These are phyloP conservation scores for Amiota communis DNA, from an alignment of 2,888 invertebrate genomes.

Conservation along the genomic window DNA sequence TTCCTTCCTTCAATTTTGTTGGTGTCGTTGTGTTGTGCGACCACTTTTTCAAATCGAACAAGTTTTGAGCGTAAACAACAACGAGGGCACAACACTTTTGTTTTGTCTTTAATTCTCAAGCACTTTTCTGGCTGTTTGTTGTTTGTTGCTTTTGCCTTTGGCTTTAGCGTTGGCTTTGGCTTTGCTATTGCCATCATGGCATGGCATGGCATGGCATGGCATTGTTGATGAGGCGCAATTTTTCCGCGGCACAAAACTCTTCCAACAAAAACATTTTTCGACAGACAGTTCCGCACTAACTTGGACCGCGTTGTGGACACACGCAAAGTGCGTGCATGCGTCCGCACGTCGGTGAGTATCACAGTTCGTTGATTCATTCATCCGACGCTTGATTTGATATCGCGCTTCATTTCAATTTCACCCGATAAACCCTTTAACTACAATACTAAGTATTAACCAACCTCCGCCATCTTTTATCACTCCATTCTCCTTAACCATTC, in stretches of 20 bases:
- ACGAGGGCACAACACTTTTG: constrained; percentile 55
- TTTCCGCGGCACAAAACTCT: constrained; percentile 52
- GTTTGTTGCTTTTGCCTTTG: not conserved
- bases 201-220: no score
- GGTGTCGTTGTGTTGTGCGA: not conserved
- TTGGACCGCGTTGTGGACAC: constrained; percentile 27
- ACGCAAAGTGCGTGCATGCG: constrained; percentile 27
- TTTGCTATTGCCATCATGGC: constrained; percentile 8
- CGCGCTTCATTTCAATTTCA: no score
- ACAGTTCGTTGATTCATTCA: constrained; percentile 20
- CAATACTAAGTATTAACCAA: no score
- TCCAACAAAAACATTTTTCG: constrained; percentile 24
- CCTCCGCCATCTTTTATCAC: no score
- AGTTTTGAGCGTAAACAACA: constrained; percentile 51
- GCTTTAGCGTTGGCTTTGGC: constrained; percentile 14
- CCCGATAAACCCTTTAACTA: no score
- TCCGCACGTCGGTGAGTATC: constrained; percentile 16
- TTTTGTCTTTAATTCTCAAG: constrained; percentile 39
- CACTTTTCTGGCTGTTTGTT: constrained; percentile 44
- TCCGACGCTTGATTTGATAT: not conserved
- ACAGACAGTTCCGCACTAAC: constrained; percentile 37
- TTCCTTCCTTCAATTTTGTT: not conserved
- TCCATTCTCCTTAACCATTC: no score
- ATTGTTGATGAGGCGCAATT: constrained; percentile 53
- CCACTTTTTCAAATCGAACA: constrained; percentile 46